Percentiles rank a stretch among this genome's conserved stretches.
phyloP scores from a whole-genome alignment of 2,888 invertebrate genomes.

The Fragum fragum region DNA sequence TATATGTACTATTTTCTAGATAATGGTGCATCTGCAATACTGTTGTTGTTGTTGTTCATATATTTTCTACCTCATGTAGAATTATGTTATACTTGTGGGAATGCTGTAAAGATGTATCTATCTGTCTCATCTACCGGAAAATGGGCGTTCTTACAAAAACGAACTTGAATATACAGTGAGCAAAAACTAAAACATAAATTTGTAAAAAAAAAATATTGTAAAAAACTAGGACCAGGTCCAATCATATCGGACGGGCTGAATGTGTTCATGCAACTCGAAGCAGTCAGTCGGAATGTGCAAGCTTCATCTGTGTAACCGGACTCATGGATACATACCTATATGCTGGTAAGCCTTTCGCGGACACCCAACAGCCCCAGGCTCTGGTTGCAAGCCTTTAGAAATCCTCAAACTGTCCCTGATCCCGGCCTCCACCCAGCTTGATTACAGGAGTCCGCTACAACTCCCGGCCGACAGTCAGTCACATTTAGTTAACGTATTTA shows the following conservation, averaged over 20 bases:
- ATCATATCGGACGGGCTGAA: neutral
- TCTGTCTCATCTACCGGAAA: too few species aligned
- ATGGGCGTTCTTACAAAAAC: too few species aligned
- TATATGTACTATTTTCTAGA: too few species aligned
- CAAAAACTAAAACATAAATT: too few species aligned
- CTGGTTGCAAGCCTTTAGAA: slow-evolving; percentile 88
- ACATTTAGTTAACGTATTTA: neutral
- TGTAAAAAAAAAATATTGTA: neutral
- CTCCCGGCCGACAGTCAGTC: slow-evolving; percentile 91
- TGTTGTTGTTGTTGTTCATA: too few species aligned
- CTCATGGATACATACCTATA: neutral
- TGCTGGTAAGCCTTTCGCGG: neutral
- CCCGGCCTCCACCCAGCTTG: slow-evolving; percentile 98
- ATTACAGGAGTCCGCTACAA: slow-evolving; percentile 99
- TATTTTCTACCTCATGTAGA: too few species aligned
- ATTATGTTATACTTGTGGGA: too few species aligned
- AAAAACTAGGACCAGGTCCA: slow-evolving; percentile 7
- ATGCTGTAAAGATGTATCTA: too few species aligned
- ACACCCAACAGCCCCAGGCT: neutral
- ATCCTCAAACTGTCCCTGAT: slow-evolving; percentile 96
- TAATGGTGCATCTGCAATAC: too few species aligned
- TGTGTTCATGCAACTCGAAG: neutral
- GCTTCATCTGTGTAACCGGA: neutral
- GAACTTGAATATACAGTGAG: too few species aligned
- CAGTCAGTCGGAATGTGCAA: neutral